Percentiles rank a stretch among this genome's conserved stretches.
Evolutionary conservation across 2,113 vertebrate genomes (phyloP).

Genomic region (Corythoichthys intestinalis): DNA sequence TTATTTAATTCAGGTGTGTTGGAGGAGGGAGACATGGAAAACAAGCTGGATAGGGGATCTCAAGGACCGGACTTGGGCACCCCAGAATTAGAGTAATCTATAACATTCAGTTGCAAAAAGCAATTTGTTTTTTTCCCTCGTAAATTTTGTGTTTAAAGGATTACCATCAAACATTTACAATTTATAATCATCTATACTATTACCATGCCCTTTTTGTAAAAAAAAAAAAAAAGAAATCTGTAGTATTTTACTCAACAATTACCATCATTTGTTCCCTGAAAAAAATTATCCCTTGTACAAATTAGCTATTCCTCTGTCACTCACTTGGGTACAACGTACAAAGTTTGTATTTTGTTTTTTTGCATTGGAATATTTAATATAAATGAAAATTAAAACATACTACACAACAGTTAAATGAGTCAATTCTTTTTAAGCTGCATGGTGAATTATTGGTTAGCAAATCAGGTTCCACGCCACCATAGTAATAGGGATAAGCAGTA

Average conservation of each 20-base stretch:
- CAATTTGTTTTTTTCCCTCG: conserved; percentile 9
- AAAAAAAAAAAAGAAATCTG: neutral
- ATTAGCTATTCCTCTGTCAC: neutral
- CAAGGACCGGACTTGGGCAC: no score
- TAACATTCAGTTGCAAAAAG: neutral
- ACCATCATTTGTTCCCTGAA: neutral
- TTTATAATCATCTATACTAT: neutral
- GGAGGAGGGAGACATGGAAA: no score
- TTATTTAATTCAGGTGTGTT: no score
- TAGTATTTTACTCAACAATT: neutral
- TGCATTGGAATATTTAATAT: neutral
- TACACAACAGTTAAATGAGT: neutral
- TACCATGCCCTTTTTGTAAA: neutral
- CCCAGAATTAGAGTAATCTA: neutral
- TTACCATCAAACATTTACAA: neutral
- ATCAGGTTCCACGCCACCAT: no score
- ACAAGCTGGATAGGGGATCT: no score
- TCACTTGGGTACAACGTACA: neutral
- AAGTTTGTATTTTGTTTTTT: neutral
- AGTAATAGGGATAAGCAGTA: no score
- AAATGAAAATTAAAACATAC: neutral
- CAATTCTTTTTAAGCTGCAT: neutral
- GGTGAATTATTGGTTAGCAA: no score
- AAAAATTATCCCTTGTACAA: neutral
- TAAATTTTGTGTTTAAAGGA: neutral